Evolutionary conservation across 2,797 vertebrate species (phyloP), one percentile per base, ranked within the genome.

Genomic region (Saxicola maurus): DNA sequence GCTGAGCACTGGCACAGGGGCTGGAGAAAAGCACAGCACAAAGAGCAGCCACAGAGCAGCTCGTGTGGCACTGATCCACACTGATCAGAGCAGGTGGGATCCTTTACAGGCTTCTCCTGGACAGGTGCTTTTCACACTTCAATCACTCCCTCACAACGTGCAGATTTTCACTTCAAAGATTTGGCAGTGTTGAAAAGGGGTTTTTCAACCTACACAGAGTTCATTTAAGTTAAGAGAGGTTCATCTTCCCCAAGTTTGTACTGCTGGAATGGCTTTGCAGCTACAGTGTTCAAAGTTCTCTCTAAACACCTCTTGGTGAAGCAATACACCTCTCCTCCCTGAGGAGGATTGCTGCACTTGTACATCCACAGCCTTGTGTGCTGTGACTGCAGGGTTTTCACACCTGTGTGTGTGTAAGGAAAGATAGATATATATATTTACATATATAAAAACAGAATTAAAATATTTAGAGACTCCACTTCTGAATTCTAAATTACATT

Each of bases 71-170:
- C 38, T 49, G 48, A 69, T 59, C 28, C 4, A 0, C 55, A n/a
- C 68, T 86, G 76, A 68, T 73, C 18, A 0, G 64, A 71, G 66
- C 81, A 79, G 61, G 52, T 46, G 62, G 68, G 46, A 51, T 45
- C 87, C 51, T 95, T 94, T 93, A 69, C 2, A 71, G 59, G 13
- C 49, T 86, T 77, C 90, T 80, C 55, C 3, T 24, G 48, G 82
- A 48, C 91, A 92, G 79, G 83, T 68, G 83, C 40, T 45, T 94
- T 91, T 90, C 83, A 77, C 76, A 86, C 91, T 93, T 96, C 94
- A 96, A 35, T 94, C 86, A 79, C 31, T 65, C 46, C 79, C 75
- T 90, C 89, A 74, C 87, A 86, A 91, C 0, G 40, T 52, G 69
- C 53, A 69, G 61, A 52, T 90, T 91, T 85, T 40, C 30, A n/a